Base-by-base conservation (phyloP, 2,113 vertebrate species). In the Rhea pennata region DNA sequence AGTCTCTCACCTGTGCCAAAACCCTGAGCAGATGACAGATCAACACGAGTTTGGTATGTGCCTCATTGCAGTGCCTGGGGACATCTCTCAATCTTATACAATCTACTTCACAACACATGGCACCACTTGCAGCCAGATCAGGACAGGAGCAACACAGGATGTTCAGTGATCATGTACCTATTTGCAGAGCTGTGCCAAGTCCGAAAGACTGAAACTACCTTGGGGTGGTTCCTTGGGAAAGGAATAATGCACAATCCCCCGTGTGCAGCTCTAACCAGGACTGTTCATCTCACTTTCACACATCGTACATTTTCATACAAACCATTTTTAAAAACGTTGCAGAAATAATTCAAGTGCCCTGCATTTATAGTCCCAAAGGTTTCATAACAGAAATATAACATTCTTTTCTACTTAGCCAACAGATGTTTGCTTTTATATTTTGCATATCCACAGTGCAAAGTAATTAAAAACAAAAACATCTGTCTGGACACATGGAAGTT, bases 11-110 rank as follows among this genome's bases (percentile, higher is more conserved):
- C 75, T 65, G 90, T 48, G 51, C 39, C 86, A 42, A 93, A 93
- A 94, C 64, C 8, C 2, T 59, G 40, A 96, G 58, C 90, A 97
- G 92, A 96, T 96, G 84, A 94, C 58, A 88, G 64, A 97, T 93
- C 78, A 75, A 88, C 91, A 70, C 0, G 36, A 85, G 65, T 83
- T 94, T 84, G 78, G 67, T 19, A 5, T 51, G 61, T 16, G n/a
- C 74, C 91, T 82, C 56, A 29, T 48, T 88, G 75, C 36, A 80
- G 87, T 24, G 48, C 94, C 75, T 42, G 24, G 91, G 64, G 96
- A 80, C 19, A 56, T 36, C 24, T 78, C 59, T 76, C 78, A 79
- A 6, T 76, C 39, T 88, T 66, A 71, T 10, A 51, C 71, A 84
- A 82, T 54, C 85, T 58, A 67, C 50, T 78, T 76, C 88, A 81